Base-by-base conservation (phyloP, 2,888 invertebrate genomes). In the Mesorhabditis sp. region DNA sequence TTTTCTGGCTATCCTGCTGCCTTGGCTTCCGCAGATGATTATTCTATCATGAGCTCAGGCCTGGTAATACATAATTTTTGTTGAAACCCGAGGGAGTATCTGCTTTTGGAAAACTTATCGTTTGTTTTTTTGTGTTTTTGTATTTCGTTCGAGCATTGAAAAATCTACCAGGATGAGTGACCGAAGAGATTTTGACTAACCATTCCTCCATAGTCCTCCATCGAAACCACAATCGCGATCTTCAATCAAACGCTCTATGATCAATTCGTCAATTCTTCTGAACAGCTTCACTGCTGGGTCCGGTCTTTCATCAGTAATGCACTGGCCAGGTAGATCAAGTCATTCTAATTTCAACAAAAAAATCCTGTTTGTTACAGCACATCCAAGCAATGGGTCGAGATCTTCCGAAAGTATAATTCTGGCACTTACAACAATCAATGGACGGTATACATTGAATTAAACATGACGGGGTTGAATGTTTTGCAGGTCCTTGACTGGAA, bases 281-380 rank as follows among this genome's bases (percentile, higher is more conserved):
- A 90, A 71, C 83, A 84, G 70, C 75, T 84, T 6, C 79, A 79
- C 67, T 89, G 92, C 74, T 92, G 92, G 67, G 90, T 92, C 0
- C 90, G 94, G 4, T 89, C 91, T 28, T 90, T 92, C 88, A 91
- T 92, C 1, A 92, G 94, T 6, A 94, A 93, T 87, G 90, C 92
- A 72, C 87, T 95, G 66, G 90, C 93, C 0, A 88, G 88, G 10
- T 90, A 90, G 80, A 91, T 91, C 2, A 88, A n/a, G 5, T 68
- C 7, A 6, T n/a, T 7, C 5, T 5, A 5, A 89, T 69, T 88
- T 90, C 42, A 13, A 15, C 13, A 43, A 13, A 45, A 10, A 41
- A 63, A 6, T 4, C 28, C 41, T 15, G 6, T 43, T 62, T 41
- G 41, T 67, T 76, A 62, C 64, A 77, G 76, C 50, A 76, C 76